Conservation (phyloP, 2,888 invertebrate genomes). For the Syrista parreyssii region DNA sequence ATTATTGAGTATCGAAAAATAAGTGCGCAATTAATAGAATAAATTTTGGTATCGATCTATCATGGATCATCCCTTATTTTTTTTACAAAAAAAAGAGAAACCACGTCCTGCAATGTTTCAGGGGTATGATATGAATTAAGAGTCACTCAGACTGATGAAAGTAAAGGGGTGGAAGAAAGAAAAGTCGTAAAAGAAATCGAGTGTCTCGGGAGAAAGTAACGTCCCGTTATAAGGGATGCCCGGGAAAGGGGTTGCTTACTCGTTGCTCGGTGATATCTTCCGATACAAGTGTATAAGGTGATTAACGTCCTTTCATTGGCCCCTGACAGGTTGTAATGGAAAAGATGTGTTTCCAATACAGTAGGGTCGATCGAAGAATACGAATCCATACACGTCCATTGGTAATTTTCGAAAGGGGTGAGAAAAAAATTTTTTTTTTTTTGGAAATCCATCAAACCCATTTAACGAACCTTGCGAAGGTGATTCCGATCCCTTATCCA, state of each 20-base stretch:
- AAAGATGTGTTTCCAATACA: slow-evolving; percentile 37
- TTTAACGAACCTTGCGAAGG: not conserved
- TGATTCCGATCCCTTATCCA: no score
- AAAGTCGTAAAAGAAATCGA: slow-evolving; percentile 9
- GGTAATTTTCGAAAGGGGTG: not conserved
- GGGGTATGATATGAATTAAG: no score
- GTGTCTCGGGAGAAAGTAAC: not conserved
- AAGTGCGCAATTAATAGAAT: no score
- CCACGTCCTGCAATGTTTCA: no score
- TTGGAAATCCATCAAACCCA: not conserved
- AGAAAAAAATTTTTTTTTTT: not conserved
- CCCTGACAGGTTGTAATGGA: slow-evolving; percentile 41
- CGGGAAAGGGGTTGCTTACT: slow-evolving; percentile 30
- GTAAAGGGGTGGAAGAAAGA: not conserved
- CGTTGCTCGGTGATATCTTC: slow-evolving; percentile 12
- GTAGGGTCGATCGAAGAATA: slow-evolving; percentile 13
- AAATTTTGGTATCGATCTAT: no score
- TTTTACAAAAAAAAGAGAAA: no score
- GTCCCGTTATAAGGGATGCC: slow-evolving; percentile 6
- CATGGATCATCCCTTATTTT: no score
- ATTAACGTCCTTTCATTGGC: slow-evolving; percentile 34
- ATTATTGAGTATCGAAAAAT: no score
- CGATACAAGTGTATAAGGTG: slow-evolving; percentile 23
- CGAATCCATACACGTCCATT: slow-evolving; percentile 8
- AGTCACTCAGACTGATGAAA: no score